Conservation (phyloP, 2,888 invertebrate genomes). For the Caenorhabditis panamensis region DNA sequence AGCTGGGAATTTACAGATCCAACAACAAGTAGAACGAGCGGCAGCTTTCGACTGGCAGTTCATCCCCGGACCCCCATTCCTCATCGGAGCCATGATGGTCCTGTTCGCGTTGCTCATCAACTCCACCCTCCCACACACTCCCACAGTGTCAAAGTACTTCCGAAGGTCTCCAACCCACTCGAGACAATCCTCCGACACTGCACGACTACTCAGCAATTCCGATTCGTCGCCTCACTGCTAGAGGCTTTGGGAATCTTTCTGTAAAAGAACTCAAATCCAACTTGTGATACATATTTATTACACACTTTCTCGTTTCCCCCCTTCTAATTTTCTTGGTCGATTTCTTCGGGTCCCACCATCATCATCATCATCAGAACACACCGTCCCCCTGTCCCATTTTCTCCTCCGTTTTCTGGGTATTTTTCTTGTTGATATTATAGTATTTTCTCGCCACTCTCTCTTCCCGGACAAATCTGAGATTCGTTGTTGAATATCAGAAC, state of each 20-base stretch:
- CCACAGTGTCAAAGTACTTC: conserved; percentile 59
- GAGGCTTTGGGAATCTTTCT: not conserved
- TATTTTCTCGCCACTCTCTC: not conserved
- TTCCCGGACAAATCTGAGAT: not conserved
- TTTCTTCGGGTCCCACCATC: conserved; percentile 18
- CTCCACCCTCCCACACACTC: conserved; percentile 72
- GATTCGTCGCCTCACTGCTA: conserved; percentile 54
- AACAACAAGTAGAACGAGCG: conserved; percentile 64
- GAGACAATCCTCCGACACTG: conserved; percentile 68
- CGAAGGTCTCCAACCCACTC: conserved; percentile 62
- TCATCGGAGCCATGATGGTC: conserved; percentile 96
- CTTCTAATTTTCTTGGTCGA: conserved; percentile 22
- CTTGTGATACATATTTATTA: conserved; percentile 42
- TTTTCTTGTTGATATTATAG: not conserved
- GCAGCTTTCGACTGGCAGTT: conserved; percentile 75
- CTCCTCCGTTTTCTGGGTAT: conserved; percentile 23
- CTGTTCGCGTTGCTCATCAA: conserved; percentile 92
- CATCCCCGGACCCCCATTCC: conserved; percentile 92
- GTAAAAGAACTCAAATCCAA: not conserved
- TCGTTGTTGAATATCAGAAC: not conserved
- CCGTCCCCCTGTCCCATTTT: conserved; percentile 2
- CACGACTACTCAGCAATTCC: conserved; percentile 55
- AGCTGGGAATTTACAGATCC: conserved; percentile 61
- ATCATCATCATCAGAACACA: conserved; percentile 11
- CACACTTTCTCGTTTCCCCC: conserved; percentile 26